Conservation (phyloP, 2,888 invertebrate genomes). For the Aricia artaxerxes region DNA sequence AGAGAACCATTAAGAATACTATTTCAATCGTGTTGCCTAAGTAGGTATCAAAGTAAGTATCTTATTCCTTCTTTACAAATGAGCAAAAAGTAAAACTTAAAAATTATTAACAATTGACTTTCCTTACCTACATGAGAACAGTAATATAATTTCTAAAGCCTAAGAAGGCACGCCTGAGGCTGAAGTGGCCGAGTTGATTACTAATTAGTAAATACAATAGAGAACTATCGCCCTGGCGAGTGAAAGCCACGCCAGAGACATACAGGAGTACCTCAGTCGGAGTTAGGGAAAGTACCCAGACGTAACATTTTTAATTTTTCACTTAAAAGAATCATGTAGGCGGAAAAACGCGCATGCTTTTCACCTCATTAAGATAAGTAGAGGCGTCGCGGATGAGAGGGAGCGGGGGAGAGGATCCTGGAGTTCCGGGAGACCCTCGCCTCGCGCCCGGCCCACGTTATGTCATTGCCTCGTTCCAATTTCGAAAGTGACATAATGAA, state of each 20-base stretch:
- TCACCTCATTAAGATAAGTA: constrained; percentile 62
- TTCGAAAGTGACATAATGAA: constrained; percentile 35
- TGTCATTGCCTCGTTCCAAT: constrained; percentile 47
- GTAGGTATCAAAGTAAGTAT: not conserved
- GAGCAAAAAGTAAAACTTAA: not conserved
- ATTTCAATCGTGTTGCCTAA: not conserved
- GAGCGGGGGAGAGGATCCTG: constrained; percentile 39
- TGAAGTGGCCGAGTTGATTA: not conserved
- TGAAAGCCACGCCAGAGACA: not conserved
- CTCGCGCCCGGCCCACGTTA: constrained; percentile 45
- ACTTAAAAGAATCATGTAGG: constrained; percentile 35
- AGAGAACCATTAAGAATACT: not conserved
- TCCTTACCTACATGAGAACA: not conserved
- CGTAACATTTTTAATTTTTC: constrained; percentile 34
- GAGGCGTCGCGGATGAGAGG: constrained; percentile 52
- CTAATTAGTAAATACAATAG: constrained; percentile 12
- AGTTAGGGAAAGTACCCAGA: not conserved
- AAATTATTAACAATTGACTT: not conserved
- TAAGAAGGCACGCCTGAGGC: not conserved
- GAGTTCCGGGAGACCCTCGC: constrained; percentile 61
- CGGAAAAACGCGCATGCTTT: constrained; percentile 63
- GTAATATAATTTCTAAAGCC: not conserved
- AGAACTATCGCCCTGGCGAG: not conserved
- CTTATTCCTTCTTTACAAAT: not conserved
- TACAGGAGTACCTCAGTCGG: not conserved